Evolutionary conservation across 2,888 invertebrate genomes (phyloP).

Genomic region (Amaurobius ferox): DNA sequence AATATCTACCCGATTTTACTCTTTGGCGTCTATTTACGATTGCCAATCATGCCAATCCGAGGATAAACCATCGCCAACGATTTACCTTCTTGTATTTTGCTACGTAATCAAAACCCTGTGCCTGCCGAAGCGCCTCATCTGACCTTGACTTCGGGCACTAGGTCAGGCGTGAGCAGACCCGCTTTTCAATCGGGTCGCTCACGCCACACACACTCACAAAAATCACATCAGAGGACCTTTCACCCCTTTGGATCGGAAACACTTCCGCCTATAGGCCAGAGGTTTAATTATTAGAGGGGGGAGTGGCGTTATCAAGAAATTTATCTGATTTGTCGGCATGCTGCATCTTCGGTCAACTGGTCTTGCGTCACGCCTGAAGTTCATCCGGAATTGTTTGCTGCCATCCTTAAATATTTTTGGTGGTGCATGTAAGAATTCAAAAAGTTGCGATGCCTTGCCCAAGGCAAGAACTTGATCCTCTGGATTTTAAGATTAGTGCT

Average conservation of each 20-base stretch:
- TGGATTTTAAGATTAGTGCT: too few relatives aligned
- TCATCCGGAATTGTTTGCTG: too few relatives aligned
- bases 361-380: too few relatives aligned
- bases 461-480: too few relatives aligned
- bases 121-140: conserved; percentile 45
- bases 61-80: background rate
- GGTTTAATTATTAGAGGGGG: background rate
- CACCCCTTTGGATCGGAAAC: conserved; percentile 22
- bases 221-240: conserved; percentile 33
- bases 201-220: conserved; percentile 16
- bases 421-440: too few relatives aligned
- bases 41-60: background rate
- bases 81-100: background rate
- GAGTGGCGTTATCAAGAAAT: too few relatives aligned
- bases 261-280: conserved; percentile 15
- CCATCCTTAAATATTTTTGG: too few relatives aligned
- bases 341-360: too few relatives aligned
- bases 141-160: conserved; percentile 68
- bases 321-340: too few relatives aligned
- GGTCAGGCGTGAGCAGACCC: conserved; percentile 57
- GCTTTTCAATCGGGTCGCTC: conserved; percentile 50
- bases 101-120: background rate
- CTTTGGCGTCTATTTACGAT: background rate
- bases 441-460: too few relatives aligned
- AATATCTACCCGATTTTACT: too few relatives aligned